These are phyloP conservation scores for Perccottus glenii DNA, from an alignment of 2,113 vertebrate genomes.

Conservation along the genomic window DNA sequence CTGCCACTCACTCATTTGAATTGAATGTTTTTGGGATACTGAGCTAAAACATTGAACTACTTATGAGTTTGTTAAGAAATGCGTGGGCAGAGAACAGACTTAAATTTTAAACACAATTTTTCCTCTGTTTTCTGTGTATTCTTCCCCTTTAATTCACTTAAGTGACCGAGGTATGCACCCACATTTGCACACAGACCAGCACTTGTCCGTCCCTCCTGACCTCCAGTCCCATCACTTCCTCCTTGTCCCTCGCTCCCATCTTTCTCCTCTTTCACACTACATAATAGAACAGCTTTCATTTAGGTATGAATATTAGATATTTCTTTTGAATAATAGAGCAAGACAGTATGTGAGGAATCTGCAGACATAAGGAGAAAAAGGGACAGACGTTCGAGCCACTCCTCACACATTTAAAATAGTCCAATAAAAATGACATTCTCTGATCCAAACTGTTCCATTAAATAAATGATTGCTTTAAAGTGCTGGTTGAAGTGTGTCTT, in stretches of 20 bases:
- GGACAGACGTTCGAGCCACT: constrained; percentile 37
- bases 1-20: background rate
- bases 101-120: background rate
- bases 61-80: constrained; percentile 1
- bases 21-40: background rate
- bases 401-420: constrained; percentile 65
- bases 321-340: constrained; percentile 69
- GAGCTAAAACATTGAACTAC: background rate
- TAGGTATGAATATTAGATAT: constrained; percentile 79
- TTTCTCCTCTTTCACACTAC: constrained; percentile 58
- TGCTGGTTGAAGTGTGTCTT: constrained; percentile 28
- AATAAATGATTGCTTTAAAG: constrained; percentile 71
- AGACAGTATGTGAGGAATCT: constrained; percentile 65
- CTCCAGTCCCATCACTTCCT: constrained; percentile 28
- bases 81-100: constrained; percentile 10
- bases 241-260: constrained; percentile 30
- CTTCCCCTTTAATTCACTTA: background rate
- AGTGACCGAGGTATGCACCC: background rate
- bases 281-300: constrained; percentile 77
- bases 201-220: constrained; percentile 12
- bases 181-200: constrained; percentile 6
- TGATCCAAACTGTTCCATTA: constrained; percentile 60
- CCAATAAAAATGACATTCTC: constrained; percentile 71
- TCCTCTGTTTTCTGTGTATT: background rate
- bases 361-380: constrained; percentile 59